Evolutionary conservation across 2,113 vertebrate species (phyloP), one percentile per base, ranked within the genome.

Genomic region (Halcyon senegalensis): DNA sequence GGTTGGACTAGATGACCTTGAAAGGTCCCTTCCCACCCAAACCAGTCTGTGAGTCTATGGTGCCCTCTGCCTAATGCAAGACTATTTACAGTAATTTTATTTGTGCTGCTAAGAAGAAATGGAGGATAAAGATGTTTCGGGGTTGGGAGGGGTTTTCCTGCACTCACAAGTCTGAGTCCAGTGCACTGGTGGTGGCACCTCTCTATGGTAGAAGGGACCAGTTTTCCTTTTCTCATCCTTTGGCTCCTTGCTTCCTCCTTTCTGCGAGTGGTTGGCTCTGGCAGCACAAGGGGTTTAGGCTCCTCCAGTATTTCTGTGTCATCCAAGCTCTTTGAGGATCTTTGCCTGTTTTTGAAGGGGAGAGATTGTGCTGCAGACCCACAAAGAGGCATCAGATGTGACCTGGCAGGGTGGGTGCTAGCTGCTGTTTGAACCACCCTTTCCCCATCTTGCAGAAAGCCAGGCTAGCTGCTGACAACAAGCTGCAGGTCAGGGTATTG

Each of bases 381-480:
- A 4, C 0, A 0, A 33, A 39, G 59, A 53, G 37, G 33, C 33
- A 16, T 28, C 2, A 0, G 59, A 21, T 53, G 53, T 39, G 30
- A 30, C 17, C 12, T 4, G 2, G 43, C 68, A 25, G 13, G 10
- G 15, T 64, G 27, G 25, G 33, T 58, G 30, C 63, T 44, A 44
- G 37, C 53, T 84, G 50, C 5, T 39, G 27, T 25, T 18, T 48
- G 64, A 27, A 5, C 27, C 51, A 18, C 14, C 16, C 28, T 31
- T n/a, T 56, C 62, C 21, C 16, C 73, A 6, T 53, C 35, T 28
- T 53, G 41, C 28, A 46, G 64, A 90, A 81, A 58, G 84, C 50
- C 74, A 73, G 21, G 20, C 10, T 58, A 15, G 39, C 50, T 2
- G 1, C 7, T 67, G 58, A 6, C 35, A 63, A 18, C 67, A 75